Percentiles rank a stretch among this genome's conserved stretches.
Conservation (phyloP, 2,888 invertebrate species). For the Conops quadrifasciatus region DNA sequence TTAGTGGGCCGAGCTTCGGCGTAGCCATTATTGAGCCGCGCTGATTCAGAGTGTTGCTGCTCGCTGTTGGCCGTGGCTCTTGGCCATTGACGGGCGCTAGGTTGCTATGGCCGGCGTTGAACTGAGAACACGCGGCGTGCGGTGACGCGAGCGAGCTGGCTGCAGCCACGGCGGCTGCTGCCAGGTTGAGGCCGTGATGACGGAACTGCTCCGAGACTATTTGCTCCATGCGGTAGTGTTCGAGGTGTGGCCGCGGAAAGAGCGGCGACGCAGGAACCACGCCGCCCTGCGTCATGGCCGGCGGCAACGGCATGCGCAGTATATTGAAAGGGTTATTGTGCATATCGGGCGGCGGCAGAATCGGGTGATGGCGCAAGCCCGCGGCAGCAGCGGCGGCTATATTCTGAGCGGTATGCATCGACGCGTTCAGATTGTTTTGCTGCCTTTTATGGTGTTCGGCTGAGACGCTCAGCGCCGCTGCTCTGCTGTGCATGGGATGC, state of each 20-base stretch:
- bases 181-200: constrained; percentile 79
- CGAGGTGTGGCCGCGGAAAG: constrained; percentile 81
- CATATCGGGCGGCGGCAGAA: constrained; percentile 76
- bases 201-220: constrained; percentile 84
- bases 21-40: constrained; percentile 60
- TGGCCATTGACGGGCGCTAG: constrained; percentile 55
- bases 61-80: constrained; percentile 66
- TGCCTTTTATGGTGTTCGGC: constrained; percentile 65
- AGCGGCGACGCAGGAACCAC: constrained; percentile 78
- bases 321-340: constrained; percentile 79
- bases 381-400: constrained; percentile 63
- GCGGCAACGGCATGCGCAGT: constrained; percentile 79
- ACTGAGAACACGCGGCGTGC: constrained; percentile 68
- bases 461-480: constrained; percentile 45
- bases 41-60: constrained; percentile 58
- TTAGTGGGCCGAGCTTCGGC: constrained; percentile 48
- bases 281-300: constrained; percentile 74
- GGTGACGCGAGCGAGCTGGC: constrained; percentile 67
- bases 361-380: constrained; percentile 72
- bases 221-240: constrained; percentile 86
- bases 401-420: constrained; percentile 70
- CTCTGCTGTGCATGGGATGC: constrained; percentile 49
- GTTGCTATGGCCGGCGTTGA: constrained; percentile 61
- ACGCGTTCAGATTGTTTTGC: constrained; percentile 70
- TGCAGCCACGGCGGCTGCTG: constrained; percentile 77